phyloP scores from a whole-genome alignment of 2,797 vertebrate genomes.

The Ctenopoma multispine region DNA sequence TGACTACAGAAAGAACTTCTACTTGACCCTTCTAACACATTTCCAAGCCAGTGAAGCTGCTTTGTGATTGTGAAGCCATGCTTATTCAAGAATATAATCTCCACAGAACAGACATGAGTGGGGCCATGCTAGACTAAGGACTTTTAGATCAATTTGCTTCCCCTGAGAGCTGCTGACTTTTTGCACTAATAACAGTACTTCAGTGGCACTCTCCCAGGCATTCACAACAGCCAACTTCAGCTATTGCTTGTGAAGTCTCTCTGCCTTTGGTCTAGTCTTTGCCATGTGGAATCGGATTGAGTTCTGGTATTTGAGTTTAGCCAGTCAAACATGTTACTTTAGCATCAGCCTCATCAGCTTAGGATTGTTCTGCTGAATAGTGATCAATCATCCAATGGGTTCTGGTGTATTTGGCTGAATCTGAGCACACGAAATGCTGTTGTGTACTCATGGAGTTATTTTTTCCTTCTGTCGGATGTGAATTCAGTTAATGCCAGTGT shows the following conservation, averaged over 20 bases:
- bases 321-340: too few relatives aligned
- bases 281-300: neutral
- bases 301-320: too few relatives aligned
- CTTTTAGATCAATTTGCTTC: conserved; percentile 91
- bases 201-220: neutral
- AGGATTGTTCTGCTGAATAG: too few relatives aligned
- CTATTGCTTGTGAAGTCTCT: neutral
- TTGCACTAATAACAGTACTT: conserved; percentile 80
- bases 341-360: too few relatives aligned
- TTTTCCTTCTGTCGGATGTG: neutral
- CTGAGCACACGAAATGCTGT: too few relatives aligned
- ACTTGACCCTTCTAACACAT: conserved; percentile 83
- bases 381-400: too few relatives aligned
- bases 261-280: neutral
- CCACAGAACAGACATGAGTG: conserved; percentile 76
- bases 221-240: neutral
- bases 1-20: conserved; percentile 82
- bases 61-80: conserved; percentile 83
- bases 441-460: neutral
- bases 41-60: conserved; percentile 86
- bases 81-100: conserved; percentile 87
- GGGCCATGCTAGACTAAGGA: conserved; percentile 76
- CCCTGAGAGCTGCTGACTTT: conserved; percentile 84
- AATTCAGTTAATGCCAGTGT: neutral
- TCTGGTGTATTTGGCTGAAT: neutral